A percentile compares a stretch with the other conserved stretches of the same genome.
These are phyloP conservation scores for Spinibarbus caldwelli DNA, from an alignment of 2,797 vertebrate species.

Conservation along the genomic window DNA sequence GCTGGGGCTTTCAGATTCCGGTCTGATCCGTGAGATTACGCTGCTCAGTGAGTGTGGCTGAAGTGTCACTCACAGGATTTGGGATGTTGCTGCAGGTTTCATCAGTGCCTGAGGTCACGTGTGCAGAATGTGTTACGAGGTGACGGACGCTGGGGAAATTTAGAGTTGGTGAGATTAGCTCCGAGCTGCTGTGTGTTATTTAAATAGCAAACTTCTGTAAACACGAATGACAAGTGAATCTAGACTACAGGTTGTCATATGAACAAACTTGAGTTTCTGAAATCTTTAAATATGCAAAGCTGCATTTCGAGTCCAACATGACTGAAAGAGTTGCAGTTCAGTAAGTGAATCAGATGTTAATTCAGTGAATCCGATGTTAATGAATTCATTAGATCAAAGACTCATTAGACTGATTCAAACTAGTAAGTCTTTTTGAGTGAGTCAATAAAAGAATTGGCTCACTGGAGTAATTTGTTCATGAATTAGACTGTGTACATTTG, in stretches of 20 bases:
- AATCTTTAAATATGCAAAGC: conserved; percentile 6
- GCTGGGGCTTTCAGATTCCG: conserved; percentile 43
- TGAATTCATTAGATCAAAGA: background rate
- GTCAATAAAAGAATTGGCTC: background rate
- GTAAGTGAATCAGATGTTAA: background rate
- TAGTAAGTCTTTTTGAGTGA: background rate
- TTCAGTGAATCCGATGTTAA: background rate
- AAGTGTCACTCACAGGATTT: conserved; percentile 54
- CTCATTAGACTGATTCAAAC: background rate
- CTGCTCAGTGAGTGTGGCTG: conserved; percentile 52
- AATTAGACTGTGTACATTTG: background rate
- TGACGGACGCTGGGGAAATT: conserved; percentile 54
- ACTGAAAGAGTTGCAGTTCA: background rate
- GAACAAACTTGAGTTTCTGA: background rate
- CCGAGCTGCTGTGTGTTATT: conserved; percentile 14
- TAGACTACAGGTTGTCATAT: background rate
- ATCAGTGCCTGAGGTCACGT: conserved; percentile 66
- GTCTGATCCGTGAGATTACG: conserved; percentile 59
- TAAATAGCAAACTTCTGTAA: conserved; percentile 22
- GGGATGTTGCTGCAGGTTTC: conserved; percentile 64
- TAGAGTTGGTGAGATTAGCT: conserved; percentile 40
- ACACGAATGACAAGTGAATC: conserved; percentile 2
- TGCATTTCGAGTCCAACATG: background rate
- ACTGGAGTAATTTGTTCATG: background rate
- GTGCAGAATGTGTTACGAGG: conserved; percentile 59